These are phyloP conservation scores for Physeter macrocephalus DNA, from an alignment of 2,113 vertebrate genomes.

Conservation along the genomic window DNA sequence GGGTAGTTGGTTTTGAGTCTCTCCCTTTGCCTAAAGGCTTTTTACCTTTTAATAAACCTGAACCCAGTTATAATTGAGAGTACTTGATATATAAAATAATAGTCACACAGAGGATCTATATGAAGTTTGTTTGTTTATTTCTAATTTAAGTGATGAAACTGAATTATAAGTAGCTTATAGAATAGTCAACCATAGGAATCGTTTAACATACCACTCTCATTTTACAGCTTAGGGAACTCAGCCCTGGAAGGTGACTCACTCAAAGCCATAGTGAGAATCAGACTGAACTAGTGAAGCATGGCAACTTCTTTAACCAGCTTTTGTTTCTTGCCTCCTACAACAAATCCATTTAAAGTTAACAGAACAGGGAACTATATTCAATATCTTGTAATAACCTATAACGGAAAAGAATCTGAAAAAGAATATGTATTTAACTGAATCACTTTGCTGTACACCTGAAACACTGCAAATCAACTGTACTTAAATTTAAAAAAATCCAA, in stretches of 20 bases:
- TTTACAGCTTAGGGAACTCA: constrained; percentile 7
- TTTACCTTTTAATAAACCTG: neutral
- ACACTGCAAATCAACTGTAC: neutral
- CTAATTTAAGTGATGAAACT: neutral
- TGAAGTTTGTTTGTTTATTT: neutral
- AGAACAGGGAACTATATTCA: neutral
- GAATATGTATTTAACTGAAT: neutral
- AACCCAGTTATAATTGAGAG: neutral
- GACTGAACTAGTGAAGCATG: neutral
- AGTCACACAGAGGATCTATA: neutral
- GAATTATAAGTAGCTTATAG: constrained; percentile 13
- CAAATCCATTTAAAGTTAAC: neutral
- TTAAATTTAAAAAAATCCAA: neutral
- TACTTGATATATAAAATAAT: neutral
- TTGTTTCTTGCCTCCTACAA: neutral
- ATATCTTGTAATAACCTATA: neutral
- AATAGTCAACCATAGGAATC: neutral
- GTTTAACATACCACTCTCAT: neutral
- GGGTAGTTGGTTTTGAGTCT: neutral
- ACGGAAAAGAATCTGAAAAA: neutral
- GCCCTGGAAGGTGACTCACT: neutral
- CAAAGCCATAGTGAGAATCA: neutral
- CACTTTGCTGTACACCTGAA: neutral
- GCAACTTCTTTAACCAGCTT: neutral
- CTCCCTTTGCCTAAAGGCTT: neutral